Base-by-base conservation (phyloP, 2,888 invertebrate genomes). In the Chorisops tibialis region DNA sequence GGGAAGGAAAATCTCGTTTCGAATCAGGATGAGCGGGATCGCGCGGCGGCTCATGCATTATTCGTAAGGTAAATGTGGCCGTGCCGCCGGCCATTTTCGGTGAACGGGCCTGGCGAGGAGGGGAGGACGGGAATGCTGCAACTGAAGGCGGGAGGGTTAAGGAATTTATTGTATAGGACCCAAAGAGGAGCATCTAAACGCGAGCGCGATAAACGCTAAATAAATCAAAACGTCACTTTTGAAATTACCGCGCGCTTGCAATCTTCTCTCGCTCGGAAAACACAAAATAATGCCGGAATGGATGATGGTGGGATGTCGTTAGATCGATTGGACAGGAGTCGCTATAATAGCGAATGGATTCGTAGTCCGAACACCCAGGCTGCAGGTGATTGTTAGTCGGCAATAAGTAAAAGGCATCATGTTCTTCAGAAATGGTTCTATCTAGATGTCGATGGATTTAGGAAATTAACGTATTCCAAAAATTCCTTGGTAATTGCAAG, bases 221-320 rank as follows among this genome's bases (percentile, higher is more conserved):
- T 64, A 64, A 64, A 64, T 64, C 64, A 64, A 64, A 64, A 59
- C 62, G 64, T 64, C 64, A 64, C 64, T 59, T 64, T 52, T 45
- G 54, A 38, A 64, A 64, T 64, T 62, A 64, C 61, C 62, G 54
- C 54, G 38, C 3, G 39, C 38, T 21, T 4, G 38, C 37, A 38
- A 12, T n/a, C 51, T 14, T 18, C 11, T 9, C 30, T 2, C 48
- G 37, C 19, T 18, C 11, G 38, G 11, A 38, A 12, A 14, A 37
- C 51, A 30, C 30, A n/a, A n/a, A n/a, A n/a, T 37, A 35, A 35
- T 50, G 19, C 39, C 39, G 11, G 38, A 30, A 24, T 52, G n/a
- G n/a, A n/a, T 19, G n/a, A 38, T 38, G 19, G 38, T 38, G 14
- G 38, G 14, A 18, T 52, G 19, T 38, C 51, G 30, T 39, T 38